These are phyloP conservation scores for Pachyramphus minor DNA, from an alignment of 2,113 vertebrate species.

Conservation along the genomic window DNA sequence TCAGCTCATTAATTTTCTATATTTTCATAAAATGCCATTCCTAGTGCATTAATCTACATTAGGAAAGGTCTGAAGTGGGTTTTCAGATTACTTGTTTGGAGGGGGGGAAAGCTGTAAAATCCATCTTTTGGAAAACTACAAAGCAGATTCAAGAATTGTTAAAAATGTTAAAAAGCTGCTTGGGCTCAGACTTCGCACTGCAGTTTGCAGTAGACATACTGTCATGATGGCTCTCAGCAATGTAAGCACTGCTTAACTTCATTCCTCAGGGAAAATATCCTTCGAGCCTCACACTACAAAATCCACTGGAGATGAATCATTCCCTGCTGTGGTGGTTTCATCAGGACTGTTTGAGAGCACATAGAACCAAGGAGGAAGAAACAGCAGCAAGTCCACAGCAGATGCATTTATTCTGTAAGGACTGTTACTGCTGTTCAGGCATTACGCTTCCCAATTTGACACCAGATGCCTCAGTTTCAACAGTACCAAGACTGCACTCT, in stretches of 20 bases:
- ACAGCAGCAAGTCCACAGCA: background rate
- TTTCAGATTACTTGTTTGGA: background rate
- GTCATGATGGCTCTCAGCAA: background rate
- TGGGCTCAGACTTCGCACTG: background rate
- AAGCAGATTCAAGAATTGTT: background rate
- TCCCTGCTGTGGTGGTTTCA: background rate
- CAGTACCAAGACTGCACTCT: background rate
- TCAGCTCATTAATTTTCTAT: background rate
- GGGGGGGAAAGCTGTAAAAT: background rate
- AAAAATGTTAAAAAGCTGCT: background rate
- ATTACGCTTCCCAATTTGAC: accelerated
- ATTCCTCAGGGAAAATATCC: background rate
- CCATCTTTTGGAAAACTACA: background rate
- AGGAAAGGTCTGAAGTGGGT: background rate
- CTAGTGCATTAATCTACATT: background rate
- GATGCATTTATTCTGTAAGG: background rate
- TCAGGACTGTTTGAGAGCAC: background rate
- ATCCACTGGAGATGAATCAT: background rate
- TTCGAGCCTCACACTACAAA: background rate
- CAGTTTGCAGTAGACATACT: background rate
- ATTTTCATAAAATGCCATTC: background rate
- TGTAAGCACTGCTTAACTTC: background rate
- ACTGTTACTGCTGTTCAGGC: background rate
- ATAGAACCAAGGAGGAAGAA: background rate
- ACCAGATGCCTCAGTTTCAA: background rate